Evolutionary conservation across 2,888 invertebrate genomes (phyloP), one percentile per base, ranked within the genome.

Genomic region (Drosophila affinis): DNA sequence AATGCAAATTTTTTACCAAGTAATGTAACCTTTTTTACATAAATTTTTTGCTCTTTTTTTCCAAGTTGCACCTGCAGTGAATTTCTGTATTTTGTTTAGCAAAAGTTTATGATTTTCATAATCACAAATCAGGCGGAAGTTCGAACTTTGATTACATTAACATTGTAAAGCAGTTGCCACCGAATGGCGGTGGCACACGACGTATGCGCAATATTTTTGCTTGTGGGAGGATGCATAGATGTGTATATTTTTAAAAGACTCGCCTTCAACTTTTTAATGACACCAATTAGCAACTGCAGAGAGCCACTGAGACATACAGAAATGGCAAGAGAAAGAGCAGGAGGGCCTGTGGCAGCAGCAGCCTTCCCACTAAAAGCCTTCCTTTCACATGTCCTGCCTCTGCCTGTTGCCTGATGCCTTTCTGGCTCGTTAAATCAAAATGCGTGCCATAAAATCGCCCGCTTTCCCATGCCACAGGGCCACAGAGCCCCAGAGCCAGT

Each of bases 111-210:
- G 65, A 81, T 83, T 82, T 83, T 79, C 71, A 79, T 83, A 81
- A 85, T 75, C 79, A 81, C 81, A 81, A 81, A 85, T 84, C 85
- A 85, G 76, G 85, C 79, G 79, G 59, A 82, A 81, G 81, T 68
- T 62, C 64, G 62, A 86, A 83, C 80, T 86, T 86, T 83, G 81
- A 87, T 87, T 87, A 87, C 86, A 87, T 87, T 87, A 79, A 81
- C 77, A 87, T 82, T 85, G 79, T 84, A 86, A 86, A 87, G 67
- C 60, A 82, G 9, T 7, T 9, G 10, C 18, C 34, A 45, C 12
- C 48, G n/a, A 21, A n/a, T 44, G 44, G 9, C 21, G 10, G 34
- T 14, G 18, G 17, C 18, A 32, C 79, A 52, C 56, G 74, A 62
- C 77, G 82, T 79, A 79, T 85, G 49, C 74, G 53, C 54, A 62